Evolutionary conservation across 1,140 invertebrate species (phyloP).

Genomic region (Drosophila subobscura): DNA sequence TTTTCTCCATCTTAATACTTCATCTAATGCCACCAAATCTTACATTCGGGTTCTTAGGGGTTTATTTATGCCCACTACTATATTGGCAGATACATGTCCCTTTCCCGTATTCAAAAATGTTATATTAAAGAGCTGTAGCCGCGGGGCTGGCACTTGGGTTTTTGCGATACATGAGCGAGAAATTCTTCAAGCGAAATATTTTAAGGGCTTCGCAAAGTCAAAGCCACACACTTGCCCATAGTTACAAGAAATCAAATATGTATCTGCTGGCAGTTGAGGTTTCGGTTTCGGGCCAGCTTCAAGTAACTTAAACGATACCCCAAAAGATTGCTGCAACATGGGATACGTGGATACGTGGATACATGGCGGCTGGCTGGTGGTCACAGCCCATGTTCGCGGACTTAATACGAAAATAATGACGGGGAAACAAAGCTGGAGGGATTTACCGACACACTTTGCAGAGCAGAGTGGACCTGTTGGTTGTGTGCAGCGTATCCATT

Average conservation of each 20-base stretch:
- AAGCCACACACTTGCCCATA: neutral
- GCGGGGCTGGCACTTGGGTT: too few relatives aligned
- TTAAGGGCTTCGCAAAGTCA: constrained; percentile 11
- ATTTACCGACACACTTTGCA: constrained; percentile 17
- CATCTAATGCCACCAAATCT: neutral
- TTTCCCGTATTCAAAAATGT: too few relatives aligned
- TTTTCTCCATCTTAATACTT: too few relatives aligned
- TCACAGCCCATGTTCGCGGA: constrained; percentile 18
- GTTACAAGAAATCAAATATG: constrained; percentile 6
- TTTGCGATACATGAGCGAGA: neutral
- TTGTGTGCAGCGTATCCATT: constrained; percentile 29
- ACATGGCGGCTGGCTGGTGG: neutral
- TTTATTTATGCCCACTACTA: too few relatives aligned
- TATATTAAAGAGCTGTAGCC: too few relatives aligned
- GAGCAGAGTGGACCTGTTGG: too few relatives aligned
- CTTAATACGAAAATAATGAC: constrained; percentile 53
- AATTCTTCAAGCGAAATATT: neutral
- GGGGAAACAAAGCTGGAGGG: constrained; percentile 7
- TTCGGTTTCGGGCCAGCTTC: constrained; percentile 2
- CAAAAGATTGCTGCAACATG: too few relatives aligned
- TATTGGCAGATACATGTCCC: too few relatives aligned
- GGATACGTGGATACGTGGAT: too few relatives aligned
- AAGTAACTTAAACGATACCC: constrained; percentile 13
- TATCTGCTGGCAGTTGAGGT: constrained; percentile 1
- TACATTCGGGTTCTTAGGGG: too few relatives aligned